A percentile compares a stretch with the other conserved stretches of the same genome.
phyloP scores from a whole-genome alignment of 2,113 vertebrate species.

The Hippocampus abdominalis region DNA sequence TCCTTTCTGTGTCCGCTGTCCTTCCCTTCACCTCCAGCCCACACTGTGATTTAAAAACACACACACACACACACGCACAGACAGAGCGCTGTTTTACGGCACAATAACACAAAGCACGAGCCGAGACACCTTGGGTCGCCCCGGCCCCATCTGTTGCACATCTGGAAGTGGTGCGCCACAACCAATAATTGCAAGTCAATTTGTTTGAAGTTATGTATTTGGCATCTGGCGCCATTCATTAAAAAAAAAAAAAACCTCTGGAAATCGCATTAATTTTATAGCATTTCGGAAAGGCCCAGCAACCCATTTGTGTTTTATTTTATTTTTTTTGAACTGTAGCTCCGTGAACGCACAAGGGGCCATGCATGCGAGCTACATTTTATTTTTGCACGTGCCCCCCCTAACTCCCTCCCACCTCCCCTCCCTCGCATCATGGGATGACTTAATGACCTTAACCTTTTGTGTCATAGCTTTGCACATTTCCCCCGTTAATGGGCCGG shows the following conservation, averaged over 20 bases:
- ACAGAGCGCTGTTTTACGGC: slow-evolving; percentile 9
- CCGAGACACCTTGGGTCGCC: slow-evolving; percentile 68
- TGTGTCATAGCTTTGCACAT: slow-evolving; percentile 45
- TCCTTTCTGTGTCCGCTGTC: slow-evolving; percentile 52
- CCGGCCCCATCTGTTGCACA: slow-evolving; percentile 75
- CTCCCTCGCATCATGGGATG: slow-evolving; percentile 40
- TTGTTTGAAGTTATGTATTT: slow-evolving; percentile 83
- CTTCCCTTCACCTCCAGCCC: slow-evolving; percentile 72
- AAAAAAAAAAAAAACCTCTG: slow-evolving; percentile 57
- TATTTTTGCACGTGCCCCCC: not conserved
- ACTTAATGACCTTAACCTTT: slow-evolving; percentile 17
- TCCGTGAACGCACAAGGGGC: not conserved
- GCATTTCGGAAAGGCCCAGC: slow-evolving; percentile 54
- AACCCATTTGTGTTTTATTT: slow-evolving; percentile 47
- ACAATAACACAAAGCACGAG: slow-evolving; percentile 24
- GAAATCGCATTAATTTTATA: slow-evolving; percentile 77
- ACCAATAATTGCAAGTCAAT: slow-evolving; percentile 80
- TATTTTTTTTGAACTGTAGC: not conserved
- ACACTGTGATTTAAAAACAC: slow-evolving; percentile 16
- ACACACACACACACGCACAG: not conserved
- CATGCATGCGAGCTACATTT: not conserved
- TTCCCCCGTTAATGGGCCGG: slow-evolving; percentile 48
- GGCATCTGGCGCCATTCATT: slow-evolving; percentile 77
- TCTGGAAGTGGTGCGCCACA: slow-evolving; percentile 74
- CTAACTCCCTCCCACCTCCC: not conserved